phyloP scores from a whole-genome alignment of 2,888 invertebrate species.

The Sesamia inferens region DNA sequence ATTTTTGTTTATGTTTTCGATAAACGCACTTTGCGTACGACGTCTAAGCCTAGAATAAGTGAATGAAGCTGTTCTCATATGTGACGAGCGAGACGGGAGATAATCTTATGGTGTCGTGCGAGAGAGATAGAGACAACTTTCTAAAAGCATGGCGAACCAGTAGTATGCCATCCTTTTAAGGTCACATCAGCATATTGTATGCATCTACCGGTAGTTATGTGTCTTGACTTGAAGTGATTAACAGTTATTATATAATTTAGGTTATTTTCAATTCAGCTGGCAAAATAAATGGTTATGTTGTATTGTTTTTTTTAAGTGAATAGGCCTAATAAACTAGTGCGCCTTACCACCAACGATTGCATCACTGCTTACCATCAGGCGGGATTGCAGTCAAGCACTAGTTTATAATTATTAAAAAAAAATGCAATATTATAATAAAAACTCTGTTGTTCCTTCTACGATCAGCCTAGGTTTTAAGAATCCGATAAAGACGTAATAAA shows the following conservation, averaged over 20 bases:
- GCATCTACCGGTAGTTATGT: conserved; percentile 23
- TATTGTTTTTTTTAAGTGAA: no score
- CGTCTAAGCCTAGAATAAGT: conserved; percentile 65
- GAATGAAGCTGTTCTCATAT: conserved; percentile 67
- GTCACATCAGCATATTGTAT: conserved; percentile 80
- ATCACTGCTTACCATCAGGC: no score
- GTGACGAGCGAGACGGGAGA: conserved; percentile 68
- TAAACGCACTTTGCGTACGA: conserved; percentile 59
- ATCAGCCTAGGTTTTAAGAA: no score
- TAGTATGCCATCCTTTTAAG: conserved; percentile 79
- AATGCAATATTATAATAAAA: no score
- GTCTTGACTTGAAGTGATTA: conserved; percentile 9
- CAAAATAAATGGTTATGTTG: no score
- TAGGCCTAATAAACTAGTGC: no score
- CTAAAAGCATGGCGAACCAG: conserved; percentile 79
- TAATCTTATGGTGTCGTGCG: conserved; percentile 49
- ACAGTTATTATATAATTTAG: conserved; percentile 2
- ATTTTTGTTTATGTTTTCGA: conserved; percentile 46
- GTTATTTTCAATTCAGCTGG: no score
- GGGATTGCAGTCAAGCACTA: no score
- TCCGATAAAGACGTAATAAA: no score
- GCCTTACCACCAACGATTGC: no score
- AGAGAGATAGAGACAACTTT: conserved; percentile 79
- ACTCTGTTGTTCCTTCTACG: no score
- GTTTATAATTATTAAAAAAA: no score